Evolutionary conservation across 2,113 vertebrate genomes (phyloP).

Genomic region (Bufo bufo): DNA sequence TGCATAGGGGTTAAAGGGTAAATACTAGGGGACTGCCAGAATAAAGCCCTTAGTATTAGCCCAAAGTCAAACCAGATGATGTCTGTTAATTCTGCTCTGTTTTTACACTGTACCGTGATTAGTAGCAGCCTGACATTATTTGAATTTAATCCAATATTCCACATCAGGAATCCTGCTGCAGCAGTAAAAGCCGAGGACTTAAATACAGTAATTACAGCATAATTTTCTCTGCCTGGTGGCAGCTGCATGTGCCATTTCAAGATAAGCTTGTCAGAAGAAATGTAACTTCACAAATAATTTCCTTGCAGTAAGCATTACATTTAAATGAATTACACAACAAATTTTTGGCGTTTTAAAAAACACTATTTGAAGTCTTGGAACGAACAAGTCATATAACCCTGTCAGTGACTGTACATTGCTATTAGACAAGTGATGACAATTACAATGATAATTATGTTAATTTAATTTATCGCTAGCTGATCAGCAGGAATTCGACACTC

Average conservation of each 20-base stretch:
- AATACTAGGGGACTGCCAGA: too few species aligned
- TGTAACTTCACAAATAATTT: neutral
- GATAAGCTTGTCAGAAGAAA: slow-evolving; percentile 10
- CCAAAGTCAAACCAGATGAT: too few species aligned
- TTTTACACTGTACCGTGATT: neutral
- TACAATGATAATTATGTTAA: too few species aligned
- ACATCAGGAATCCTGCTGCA: neutral
- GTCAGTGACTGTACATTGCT: too few species aligned
- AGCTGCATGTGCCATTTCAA: neutral
- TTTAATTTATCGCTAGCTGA: too few species aligned
- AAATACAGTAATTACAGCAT: slow-evolving; percentile 23
- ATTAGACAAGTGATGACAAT: too few species aligned
- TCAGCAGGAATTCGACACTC: too few species aligned
- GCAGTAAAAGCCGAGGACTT: neutral
- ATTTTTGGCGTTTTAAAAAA: neutral
- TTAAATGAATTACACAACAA: neutral
- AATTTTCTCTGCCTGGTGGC: slow-evolving; percentile 13
- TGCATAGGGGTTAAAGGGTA: too few species aligned
- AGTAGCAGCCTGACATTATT: neutral
- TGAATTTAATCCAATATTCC: neutral
- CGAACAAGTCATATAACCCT: too few species aligned
- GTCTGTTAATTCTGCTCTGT: too few species aligned
- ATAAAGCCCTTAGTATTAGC: too few species aligned
- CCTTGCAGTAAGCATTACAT: neutral
- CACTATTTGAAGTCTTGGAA: too few species aligned